Percentiles rank a stretch among this genome's conserved stretches.
phyloP scores from a whole-genome alignment of 2,113 vertebrate species.

The Cardinalis cardinalis region DNA sequence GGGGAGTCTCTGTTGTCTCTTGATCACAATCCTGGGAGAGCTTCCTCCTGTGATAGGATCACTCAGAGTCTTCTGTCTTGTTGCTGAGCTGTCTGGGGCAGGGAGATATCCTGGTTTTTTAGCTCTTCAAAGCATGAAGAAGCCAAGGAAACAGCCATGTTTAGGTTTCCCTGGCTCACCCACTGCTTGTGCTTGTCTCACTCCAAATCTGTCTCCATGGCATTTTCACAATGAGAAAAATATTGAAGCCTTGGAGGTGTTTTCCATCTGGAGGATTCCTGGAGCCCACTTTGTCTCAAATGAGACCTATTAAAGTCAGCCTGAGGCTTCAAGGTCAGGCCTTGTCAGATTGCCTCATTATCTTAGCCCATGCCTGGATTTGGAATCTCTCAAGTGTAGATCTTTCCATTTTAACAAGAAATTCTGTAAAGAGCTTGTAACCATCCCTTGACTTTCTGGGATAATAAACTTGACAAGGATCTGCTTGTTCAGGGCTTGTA shows the following conservation, averaged over 20 bases:
- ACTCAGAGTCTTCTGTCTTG: background rate
- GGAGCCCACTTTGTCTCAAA: background rate
- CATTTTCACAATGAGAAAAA: background rate
- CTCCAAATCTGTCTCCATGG: background rate
- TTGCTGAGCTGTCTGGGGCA: background rate
- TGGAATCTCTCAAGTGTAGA: background rate
- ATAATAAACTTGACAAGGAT: constrained; percentile 22
- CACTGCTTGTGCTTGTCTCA: background rate
- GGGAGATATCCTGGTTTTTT: background rate
- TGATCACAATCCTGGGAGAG: constrained; percentile 1
- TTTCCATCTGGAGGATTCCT: background rate
- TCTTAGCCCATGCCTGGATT: background rate
- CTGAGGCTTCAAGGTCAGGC: background rate
- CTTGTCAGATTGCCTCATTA: background rate
- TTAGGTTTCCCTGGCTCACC: background rate
- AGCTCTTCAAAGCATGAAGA: background rate
- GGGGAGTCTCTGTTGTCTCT: background rate
- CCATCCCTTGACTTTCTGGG: background rate
- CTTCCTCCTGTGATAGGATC: constrained; percentile 33
- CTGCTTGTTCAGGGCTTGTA: constrained; percentile 27
- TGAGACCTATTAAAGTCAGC: rapidly evolving
- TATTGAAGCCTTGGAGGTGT: background rate
- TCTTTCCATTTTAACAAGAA: background rate
- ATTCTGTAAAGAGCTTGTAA: background rate
- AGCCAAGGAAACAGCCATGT: background rate